Conservation (phyloP, 30 jellyfish, hydroid and myxozoan species). For the Aurelia coerulea region DNA sequence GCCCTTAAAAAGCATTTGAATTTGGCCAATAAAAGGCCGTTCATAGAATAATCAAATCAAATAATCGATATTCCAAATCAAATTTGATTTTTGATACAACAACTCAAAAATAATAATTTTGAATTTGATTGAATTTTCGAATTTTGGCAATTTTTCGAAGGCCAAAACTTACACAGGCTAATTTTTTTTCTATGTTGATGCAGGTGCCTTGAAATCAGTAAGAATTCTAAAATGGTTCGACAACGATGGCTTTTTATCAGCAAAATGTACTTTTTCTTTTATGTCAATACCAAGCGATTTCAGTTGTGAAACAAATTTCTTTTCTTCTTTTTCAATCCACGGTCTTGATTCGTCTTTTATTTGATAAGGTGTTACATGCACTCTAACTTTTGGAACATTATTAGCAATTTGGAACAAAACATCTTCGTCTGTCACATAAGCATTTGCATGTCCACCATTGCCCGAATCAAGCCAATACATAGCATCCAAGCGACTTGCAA, state of each 20-base stretch:
- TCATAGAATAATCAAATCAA: too few species aligned
- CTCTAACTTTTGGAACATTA: slow-evolving; percentile 61
- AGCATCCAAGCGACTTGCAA: slow-evolving; percentile 46
- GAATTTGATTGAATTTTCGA: too few species aligned
- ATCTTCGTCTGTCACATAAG: slow-evolving; percentile 78
- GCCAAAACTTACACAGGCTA: neutral
- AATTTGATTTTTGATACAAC: too few species aligned
- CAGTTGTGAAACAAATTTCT: slow-evolving; percentile 55
- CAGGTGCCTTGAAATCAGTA: slow-evolving; percentile 53
- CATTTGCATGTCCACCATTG: slow-evolving; percentile 76
- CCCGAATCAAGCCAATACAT: slow-evolving; percentile 85
- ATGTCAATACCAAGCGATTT: slow-evolving; percentile 55
- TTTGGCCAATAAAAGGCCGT: too few species aligned
- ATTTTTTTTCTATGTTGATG: neutral
- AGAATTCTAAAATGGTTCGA: slow-evolving; percentile 70
- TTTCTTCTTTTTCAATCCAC: slow-evolving; percentile 79
- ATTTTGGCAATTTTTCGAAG: too few species aligned
- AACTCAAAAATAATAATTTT: too few species aligned
- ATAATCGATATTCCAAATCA: too few species aligned
- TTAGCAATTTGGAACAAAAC: slow-evolving; percentile 50
- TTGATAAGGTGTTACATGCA: slow-evolving; percentile 89
- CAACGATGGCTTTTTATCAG: slow-evolving; percentile 55
- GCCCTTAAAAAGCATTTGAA: too few species aligned
- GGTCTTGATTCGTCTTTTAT: slow-evolving; percentile 64
- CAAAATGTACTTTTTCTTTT: slow-evolving; percentile 70